Base-by-base conservation (phyloP, 64 coral and sea anemone species). In the Trachythela sp. region DNA sequence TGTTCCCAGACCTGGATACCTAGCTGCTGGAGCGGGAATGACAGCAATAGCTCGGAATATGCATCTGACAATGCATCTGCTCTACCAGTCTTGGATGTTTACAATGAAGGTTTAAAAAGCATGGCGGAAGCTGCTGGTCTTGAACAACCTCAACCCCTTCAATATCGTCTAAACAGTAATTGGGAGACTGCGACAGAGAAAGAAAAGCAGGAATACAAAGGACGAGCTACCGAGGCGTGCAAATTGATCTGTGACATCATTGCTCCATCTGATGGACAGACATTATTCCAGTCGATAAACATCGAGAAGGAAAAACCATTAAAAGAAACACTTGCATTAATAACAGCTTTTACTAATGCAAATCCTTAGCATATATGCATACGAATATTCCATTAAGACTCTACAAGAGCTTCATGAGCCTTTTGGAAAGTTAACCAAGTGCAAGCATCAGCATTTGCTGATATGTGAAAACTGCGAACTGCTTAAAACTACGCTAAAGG, bases 231-330 rank as follows among this genome's bases (percentile, higher is more conserved):
- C 22, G 49, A 86, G 33, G 85, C 39, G 34, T 86, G 85, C 39
- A 36, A 26, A 24, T 24, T 84, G 22, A 36, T 84, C 35, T 84
- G 83, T 48, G 68, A 36, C 14, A 45, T 86, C 5, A 86, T 86
- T 54, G 40, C 85, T 27, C 85, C 85, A 29, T 41, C 36, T 6
- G 85, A 40, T 50, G 85, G 40, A 52, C 35, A 86, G 7, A 48
- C 48, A 54, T 32, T 86, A 30, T 86, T 86, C 40, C 42, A 86
- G 26, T 48, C 85, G 15, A 86, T 52, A 86, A 84, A 39, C 32
- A 9, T 22, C 36, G 9, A 39, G 22, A 13, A 48, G 22, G 13
- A 36, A 42, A 36, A 18, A 27, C 41, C 35, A 41, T 48, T n/a
- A 13, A 0, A 54, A 32, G 24, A n/a, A n/a, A n/a, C n/a, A n/a